A percentile compares a stretch with the other conserved stretches of the same genome.
phyloP scores from a whole-genome alignment of 2,113 vertebrate genomes.

The Callorhinus ursinus region DNA sequence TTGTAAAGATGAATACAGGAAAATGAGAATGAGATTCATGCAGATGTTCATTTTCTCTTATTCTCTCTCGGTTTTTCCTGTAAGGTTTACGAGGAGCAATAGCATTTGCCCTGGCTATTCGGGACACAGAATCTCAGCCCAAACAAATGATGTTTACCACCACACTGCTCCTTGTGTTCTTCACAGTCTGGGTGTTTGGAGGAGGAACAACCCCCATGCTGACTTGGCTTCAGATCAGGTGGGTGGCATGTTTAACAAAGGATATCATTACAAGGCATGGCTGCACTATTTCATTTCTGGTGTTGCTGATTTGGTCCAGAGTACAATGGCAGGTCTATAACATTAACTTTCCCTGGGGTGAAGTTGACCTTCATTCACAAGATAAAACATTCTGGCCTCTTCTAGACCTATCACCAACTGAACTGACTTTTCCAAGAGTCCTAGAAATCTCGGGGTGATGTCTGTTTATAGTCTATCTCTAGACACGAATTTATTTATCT shows the following conservation, averaged over 20 bases:
- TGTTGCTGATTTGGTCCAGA: neutral
- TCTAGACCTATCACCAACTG: too few relatives aligned
- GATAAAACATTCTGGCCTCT: neutral
- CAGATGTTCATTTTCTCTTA: neutral
- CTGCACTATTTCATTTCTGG: neutral
- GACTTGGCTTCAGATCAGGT: conserved; percentile 91
- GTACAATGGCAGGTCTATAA: neutral
- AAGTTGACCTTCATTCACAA: neutral
- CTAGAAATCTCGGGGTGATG: neutral
- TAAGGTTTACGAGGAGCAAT: conserved; percentile 91
- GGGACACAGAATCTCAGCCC: conserved; percentile 84
- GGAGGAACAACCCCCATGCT: conserved; percentile 89
- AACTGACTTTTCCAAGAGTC: neutral
- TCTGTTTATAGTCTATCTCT: neutral
- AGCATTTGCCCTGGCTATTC: conserved; percentile 89
- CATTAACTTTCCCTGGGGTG: neutral
- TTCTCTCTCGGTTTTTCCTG: neutral
- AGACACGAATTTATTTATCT: neutral
- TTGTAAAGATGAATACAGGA: neutral
- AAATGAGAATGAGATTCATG: neutral
- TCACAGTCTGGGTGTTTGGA: conserved; percentile 90
- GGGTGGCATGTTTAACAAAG: conserved; percentile 52
- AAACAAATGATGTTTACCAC: conserved; percentile 90
- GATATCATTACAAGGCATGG: neutral
- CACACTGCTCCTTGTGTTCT: conserved; percentile 88